Base-by-base conservation (phyloP, 2,113 vertebrate genomes). In the Urocitellus parryii region DNA sequence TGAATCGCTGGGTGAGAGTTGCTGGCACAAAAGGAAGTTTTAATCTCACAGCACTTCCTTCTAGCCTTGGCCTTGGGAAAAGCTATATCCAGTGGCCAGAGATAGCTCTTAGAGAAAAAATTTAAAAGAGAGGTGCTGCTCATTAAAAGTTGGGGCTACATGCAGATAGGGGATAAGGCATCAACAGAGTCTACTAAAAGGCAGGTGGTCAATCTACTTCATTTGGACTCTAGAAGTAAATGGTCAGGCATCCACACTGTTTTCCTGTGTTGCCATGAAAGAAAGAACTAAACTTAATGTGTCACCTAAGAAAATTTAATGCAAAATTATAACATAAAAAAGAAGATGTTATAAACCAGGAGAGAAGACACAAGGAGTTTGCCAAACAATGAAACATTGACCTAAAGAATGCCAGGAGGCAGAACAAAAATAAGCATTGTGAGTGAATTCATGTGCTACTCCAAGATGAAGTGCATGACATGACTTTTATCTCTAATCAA, bases 361-460 rank as follows among this genome's bases (percentile, higher is more conserved):
- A 85, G 65, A 39, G 4, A 73, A 25, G 32, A 80, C 80, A 76
- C 85, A 85, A 85, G 37, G n/a, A 73, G 22, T 78, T 65, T 85
- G 25, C 16, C 48, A 92, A 90, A 61, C n/a, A 48, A 83, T 32
- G 84, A 32, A 89, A 51, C 39, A 70, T 12, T 77, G 73, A 88
- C 25, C 34, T 82, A 45, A 67, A 77, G 20, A 70, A 84, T 76
- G 34, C 37, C 27, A n/a, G 32, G 32, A 79, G 24, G 61, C 22
- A 84, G 42, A 89, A 79, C 65, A 88, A 73, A 90, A 94, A 53
- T 42, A 88, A 96, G 34, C 29, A 58, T 42, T 76, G 84, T 78
- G 7, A 89, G 11, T 18, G 61, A 74, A 80, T 74, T 84, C n/a
- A 67, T 58, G 8, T 63, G 37, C 45, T 58, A 82, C 5, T 78